These are phyloP conservation scores for Trogon melanurus DNA, from an alignment of 2,113 vertebrate genomes.

Conservation along the genomic window DNA sequence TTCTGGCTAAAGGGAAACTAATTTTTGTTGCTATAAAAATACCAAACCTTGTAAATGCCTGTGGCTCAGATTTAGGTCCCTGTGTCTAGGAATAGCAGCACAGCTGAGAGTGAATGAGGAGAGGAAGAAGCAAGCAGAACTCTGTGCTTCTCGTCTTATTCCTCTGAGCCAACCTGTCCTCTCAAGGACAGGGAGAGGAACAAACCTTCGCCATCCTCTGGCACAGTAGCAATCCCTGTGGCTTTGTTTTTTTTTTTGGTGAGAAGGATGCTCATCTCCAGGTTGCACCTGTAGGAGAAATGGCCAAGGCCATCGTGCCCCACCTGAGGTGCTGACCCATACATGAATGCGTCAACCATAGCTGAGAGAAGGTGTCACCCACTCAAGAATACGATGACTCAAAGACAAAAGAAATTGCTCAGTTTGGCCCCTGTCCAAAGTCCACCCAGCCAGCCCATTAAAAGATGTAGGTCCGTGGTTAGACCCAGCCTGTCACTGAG, in stretches of 20 bases:
- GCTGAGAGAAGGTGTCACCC: not conserved
- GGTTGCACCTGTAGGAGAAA: not conserved
- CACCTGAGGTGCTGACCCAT: not conserved
- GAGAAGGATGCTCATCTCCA: not conserved
- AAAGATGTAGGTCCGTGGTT: not conserved
- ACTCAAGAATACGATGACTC: not conserved
- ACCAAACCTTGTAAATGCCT: not conserved
- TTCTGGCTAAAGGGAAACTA: conserved; percentile 64
- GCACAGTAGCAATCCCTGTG: not conserved
- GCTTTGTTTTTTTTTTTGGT: not conserved
- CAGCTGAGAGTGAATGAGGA: not conserved
- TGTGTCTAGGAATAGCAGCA: conserved; percentile 18
- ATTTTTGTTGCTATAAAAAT: conserved; percentile 54
- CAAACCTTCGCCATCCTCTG: not conserved
- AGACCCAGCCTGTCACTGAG: not conserved
- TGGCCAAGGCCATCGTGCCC: not conserved
- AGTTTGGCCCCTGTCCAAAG: not conserved
- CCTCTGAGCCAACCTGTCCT: not conserved
- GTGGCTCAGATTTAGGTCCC: not conserved
- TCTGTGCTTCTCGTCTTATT: not conserved
- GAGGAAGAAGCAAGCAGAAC: not conserved
- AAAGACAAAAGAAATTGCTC: not conserved
- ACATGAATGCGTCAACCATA: not conserved
- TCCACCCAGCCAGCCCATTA: not conserved
- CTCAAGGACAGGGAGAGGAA: not conserved